Evolutionary conservation across 2,113 vertebrate species (phyloP).

Genomic region (Tetrax tetrax): DNA sequence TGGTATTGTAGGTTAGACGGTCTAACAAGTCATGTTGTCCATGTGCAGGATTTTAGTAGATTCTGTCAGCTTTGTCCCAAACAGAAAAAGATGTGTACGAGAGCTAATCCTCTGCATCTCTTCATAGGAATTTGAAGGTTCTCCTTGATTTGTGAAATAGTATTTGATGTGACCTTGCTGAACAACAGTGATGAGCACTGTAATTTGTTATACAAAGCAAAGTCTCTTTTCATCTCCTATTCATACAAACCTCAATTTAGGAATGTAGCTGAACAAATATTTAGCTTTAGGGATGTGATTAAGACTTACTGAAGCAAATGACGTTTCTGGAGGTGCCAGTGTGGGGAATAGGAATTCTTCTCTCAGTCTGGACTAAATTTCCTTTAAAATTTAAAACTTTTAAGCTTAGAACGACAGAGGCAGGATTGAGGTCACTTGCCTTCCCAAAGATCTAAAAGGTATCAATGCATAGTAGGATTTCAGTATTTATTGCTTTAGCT

Average conservation of each 20-base stretch:
- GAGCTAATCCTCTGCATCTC: background rate
- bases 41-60: background rate
- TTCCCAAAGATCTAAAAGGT: constrained; percentile 31
- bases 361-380: constrained; percentile 27
- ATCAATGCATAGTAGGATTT: constrained; percentile 5
- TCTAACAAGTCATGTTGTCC: background rate
- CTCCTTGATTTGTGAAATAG: background rate
- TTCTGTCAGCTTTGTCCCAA: background rate
- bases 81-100: background rate
- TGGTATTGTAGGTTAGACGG: background rate
- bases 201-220: background rate
- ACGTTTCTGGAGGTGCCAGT: background rate
- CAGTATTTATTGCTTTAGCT: constrained; percentile 58
- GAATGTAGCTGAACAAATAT: background rate
- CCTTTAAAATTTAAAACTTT: constrained; percentile 24
- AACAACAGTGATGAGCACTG: background rate
- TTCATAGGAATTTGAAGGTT: background rate
- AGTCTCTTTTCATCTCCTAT: background rate
- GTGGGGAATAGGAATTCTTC: background rate
- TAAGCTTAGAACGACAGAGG: background rate
- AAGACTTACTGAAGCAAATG: background rate
- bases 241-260: background rate
- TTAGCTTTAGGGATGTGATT: constrained; percentile 1
- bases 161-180: background rate
- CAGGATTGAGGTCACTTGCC: background rate